Conservation (phyloP, 53 echinoderm and acorn worm genomes). For the Paracentrotus lividus region DNA sequence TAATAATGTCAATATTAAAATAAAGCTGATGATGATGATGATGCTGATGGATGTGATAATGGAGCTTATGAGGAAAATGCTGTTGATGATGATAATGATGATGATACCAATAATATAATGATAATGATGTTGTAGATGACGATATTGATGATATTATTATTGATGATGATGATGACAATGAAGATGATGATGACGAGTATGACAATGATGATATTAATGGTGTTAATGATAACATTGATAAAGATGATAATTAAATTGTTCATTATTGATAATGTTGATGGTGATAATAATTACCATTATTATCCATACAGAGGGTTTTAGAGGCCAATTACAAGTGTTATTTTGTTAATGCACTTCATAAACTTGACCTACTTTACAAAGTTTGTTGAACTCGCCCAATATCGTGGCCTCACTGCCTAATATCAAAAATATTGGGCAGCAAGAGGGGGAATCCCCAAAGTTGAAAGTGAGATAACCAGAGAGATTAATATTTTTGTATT, state of each 20-base stretch:
- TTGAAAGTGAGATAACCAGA: too few species aligned
- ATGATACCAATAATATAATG: background rate
- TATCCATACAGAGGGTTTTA: too few species aligned
- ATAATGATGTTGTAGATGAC: background rate
- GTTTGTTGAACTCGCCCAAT: too few species aligned
- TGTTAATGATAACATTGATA: background rate
- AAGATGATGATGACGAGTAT: background rate
- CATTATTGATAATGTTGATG: background rate
- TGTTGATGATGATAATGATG: background rate
- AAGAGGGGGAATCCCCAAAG: too few species aligned
- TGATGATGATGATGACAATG: background rate
- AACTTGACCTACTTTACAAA: too few species aligned
- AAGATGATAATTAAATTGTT: background rate
- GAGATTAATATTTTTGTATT: too few species aligned
- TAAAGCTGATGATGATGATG: too few species aligned
- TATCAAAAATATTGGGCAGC: too few species aligned
- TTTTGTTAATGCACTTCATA: too few species aligned
- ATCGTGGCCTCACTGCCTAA: too few species aligned
- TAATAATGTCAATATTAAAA: too few species aligned
- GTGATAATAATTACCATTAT: background rate
- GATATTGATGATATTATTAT: background rate
- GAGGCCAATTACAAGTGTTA: too few species aligned
- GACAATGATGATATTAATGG: conserved; percentile 16
- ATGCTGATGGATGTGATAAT: background rate
- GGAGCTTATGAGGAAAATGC: background rate